A percentile compares a stretch with the other conserved stretches of the same genome.
Conservation (phyloP, 35 echinoderm and acorn worm genomes). For the Strongylocentrotus purpuratus region DNA sequence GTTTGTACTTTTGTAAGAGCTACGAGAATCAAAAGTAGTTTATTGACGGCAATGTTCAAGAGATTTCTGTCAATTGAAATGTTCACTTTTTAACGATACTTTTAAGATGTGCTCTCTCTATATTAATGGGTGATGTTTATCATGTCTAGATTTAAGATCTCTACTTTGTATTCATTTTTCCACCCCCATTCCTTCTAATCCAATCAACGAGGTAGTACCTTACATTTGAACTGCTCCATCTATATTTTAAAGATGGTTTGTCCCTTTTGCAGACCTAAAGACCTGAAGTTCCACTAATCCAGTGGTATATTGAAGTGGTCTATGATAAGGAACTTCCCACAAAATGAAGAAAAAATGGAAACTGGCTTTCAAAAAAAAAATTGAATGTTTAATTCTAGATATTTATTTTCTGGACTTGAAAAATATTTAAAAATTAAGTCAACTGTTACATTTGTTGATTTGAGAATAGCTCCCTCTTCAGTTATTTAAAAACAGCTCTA, state of each 20-base stretch:
- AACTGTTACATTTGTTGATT: too few species aligned
- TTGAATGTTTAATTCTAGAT: too few species aligned
- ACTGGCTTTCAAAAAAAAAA: too few species aligned
- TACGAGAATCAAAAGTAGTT: neutral
- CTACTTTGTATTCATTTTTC: neutral
- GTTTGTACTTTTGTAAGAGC: conserved; percentile 5
- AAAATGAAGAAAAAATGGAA: too few species aligned
- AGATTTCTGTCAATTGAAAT: neutral
- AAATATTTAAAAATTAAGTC: too few species aligned
- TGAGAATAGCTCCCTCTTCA: too few species aligned
- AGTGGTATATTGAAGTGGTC: too few species aligned
- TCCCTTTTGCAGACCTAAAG: too few species aligned
- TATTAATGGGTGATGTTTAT: neutral
- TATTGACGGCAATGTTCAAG: neutral
- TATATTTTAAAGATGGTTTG: neutral
- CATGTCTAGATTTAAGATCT: neutral
- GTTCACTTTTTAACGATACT: neutral
- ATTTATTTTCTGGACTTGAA: too few species aligned
- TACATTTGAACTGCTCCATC: neutral
- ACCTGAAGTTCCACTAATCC: too few species aligned
- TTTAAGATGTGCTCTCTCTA: neutral
- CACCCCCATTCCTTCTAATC: neutral
- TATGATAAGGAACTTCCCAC: too few species aligned
- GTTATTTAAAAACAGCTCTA: too few species aligned
- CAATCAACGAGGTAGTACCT: neutral